Conservation (phyloP, 2,888 invertebrate species). For the Scaptomyza polygonia region DNA sequence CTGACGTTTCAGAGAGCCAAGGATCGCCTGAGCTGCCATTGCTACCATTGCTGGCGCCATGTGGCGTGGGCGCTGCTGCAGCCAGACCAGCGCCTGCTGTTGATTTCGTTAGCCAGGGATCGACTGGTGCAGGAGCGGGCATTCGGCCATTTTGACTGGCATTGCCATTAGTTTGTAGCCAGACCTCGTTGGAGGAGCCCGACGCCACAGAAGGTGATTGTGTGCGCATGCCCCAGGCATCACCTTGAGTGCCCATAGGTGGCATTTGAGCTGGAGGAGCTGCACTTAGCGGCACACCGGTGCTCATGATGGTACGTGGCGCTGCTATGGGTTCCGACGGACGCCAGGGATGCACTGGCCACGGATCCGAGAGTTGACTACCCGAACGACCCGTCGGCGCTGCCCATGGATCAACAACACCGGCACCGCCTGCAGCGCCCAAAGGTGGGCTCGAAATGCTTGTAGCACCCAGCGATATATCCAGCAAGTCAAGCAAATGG, state of each 20-base stretch:
- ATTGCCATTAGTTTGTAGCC: constrained; percentile 82
- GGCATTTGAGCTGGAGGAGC: constrained; percentile 34
- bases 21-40: constrained; percentile 76
- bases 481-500: constrained; percentile 92
- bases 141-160: constrained; percentile 63
- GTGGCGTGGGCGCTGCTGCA: constrained; percentile 55
- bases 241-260: constrained; percentile 50
- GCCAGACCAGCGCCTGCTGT: constrained; percentile 52
- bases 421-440: constrained; percentile 80
- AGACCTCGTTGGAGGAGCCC: constrained; percentile 84
- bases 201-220: constrained; percentile 84
- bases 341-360: constrained; percentile 84
- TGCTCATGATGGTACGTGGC: constrained; percentile 72
- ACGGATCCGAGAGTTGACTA: constrained; percentile 85
- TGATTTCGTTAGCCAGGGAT: constrained; percentile 81
- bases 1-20: constrained; percentile 75
- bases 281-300: constrained; percentile 68
- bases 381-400: constrained; percentile 84
- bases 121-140: constrained; percentile 62
- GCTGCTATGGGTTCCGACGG: constrained; percentile 56
- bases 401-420: constrained; percentile 90
- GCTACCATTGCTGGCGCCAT: constrained; percentile 40
- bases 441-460: constrained; percentile 85
- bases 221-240: constrained; percentile 82
- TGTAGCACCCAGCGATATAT: constrained; percentile 90